These are phyloP conservation scores for Aphrocallistes beatrix DNA, from an alignment of 37 sponge, comb jelly and placozoan genomes.

Conservation along the genomic window DNA sequence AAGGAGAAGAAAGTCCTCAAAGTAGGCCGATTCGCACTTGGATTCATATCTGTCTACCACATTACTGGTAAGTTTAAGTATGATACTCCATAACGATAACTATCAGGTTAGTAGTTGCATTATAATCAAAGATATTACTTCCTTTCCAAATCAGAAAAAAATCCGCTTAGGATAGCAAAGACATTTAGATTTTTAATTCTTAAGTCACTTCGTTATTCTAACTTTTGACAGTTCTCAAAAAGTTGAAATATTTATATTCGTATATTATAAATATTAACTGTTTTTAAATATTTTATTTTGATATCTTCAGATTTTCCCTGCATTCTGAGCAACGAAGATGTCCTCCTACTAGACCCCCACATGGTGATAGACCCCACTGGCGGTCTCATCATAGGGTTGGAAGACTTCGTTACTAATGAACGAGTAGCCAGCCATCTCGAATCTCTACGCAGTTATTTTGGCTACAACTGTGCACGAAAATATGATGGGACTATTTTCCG, in stretches of 20 bases:
- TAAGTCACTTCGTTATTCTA: no score
- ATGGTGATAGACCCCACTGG: not conserved
- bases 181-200: no score
- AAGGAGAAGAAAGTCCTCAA: not conserved
- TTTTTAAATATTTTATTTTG: not conserved
- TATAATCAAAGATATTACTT: no score
- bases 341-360: constrained; percentile 3
- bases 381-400: not conserved
- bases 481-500: not conserved
- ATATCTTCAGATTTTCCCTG: not conserved
- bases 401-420: not conserved
- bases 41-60: not conserved
- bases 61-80: not conserved
- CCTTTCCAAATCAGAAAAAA: no score
- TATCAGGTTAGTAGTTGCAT: no score
- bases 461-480: not conserved
- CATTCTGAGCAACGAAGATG: not conserved
- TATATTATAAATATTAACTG: no score
- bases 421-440: not conserved
- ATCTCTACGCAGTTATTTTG: not conserved
- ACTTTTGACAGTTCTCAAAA: no score
- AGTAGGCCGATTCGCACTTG: constrained; percentile 2
- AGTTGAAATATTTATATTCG: no score
- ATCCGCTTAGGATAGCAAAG: no score
- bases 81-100: no score